Evolutionary conservation across 2,888 invertebrate species (phyloP).

Genomic region (Hydropsyche betteni): DNA sequence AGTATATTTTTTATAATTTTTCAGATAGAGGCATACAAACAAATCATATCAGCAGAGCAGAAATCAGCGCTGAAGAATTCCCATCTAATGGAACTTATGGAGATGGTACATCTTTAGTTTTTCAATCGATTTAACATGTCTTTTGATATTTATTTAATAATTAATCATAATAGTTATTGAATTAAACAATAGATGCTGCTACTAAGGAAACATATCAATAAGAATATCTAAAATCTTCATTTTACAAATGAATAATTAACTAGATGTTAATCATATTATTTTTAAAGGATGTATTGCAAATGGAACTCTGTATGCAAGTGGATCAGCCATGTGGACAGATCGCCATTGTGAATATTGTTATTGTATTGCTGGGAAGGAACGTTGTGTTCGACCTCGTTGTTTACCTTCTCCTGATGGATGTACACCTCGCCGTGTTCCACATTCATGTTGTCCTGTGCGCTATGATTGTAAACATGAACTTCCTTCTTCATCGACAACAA

Average conservation of each 20-base stretch:
- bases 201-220: too few relatives aligned
- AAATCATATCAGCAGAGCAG: constrained; percentile 50
- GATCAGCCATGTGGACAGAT: constrained; percentile 83
- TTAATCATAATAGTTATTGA: too few relatives aligned
- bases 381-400: constrained; percentile 84
- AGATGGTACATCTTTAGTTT: constrained; percentile 55
- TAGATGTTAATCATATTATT: not conserved
- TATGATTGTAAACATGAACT: constrained; percentile 71
- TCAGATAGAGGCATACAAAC: constrained; percentile 47
- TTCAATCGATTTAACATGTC: not conserved
- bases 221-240: not conserved
- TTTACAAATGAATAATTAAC: not conserved
- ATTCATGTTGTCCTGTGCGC: constrained; percentile 82
- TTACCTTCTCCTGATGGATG: constrained; percentile 79
- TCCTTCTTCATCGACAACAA: constrained; percentile 51
- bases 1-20: not conserved
- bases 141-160: too few relatives aligned
- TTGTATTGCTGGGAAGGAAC: constrained; percentile 77
- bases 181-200: too few relatives aligned
- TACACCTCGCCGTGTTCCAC: constrained; percentile 68
- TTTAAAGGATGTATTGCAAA: constrained; percentile 73
- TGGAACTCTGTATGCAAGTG: constrained; percentile 78
- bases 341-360: constrained; percentile 88
- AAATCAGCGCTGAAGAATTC: constrained; percentile 52
- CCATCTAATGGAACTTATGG: constrained; percentile 50